Evolutionary conservation across 2,113 vertebrate species (phyloP), one percentile per base, ranked within the genome.

Genomic region (Muntiacus muntjak): DNA sequence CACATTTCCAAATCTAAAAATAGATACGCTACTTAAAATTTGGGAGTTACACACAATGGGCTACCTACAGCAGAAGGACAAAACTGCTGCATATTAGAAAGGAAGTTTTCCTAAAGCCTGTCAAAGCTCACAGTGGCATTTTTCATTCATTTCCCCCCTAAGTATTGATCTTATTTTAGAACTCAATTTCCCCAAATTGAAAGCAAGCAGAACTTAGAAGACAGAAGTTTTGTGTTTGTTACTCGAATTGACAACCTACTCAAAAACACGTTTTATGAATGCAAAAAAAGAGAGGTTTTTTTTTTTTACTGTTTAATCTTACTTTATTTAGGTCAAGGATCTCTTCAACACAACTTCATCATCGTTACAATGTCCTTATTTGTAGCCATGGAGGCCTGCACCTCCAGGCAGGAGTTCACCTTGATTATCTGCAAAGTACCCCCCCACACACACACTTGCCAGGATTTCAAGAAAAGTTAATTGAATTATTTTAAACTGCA

Each of bases 281-380:
- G 28, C 33, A 67, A 79, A 71, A 81, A 67, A 3, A 3, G 9
- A 36, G 1, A 17, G 6, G 23, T 28, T 55, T 91, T 43, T 47
- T 43, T 54, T 54, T 36, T 11, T 30, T 47, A 26, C 57, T 33
- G n/a, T 87, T 96, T 36, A 79, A 89, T 71, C 60, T 88, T 54
- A 58, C 81, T 92, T 96, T 92, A 95, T 93, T 94, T 91, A 94
- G 93, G 89, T 93, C 91, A 67, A 97, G 74, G 83, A 82, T 58
- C 52, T 45, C 79, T 62, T 78, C 19, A 33, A 74, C 62, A 96
- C 43, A 90, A 92, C n/a, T 79, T 89, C 15, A 30, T 60, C 19
- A 30, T 60, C 23, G 43, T 36, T 93, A 90, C 67, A 89, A 54
- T 7, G 40, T 58, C 79, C 79, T 83, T 45, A 40, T 83, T 57